Evolutionary conservation across 1,140 invertebrate genomes (phyloP).

Genomic region (Heliconius hermathena): DNA sequence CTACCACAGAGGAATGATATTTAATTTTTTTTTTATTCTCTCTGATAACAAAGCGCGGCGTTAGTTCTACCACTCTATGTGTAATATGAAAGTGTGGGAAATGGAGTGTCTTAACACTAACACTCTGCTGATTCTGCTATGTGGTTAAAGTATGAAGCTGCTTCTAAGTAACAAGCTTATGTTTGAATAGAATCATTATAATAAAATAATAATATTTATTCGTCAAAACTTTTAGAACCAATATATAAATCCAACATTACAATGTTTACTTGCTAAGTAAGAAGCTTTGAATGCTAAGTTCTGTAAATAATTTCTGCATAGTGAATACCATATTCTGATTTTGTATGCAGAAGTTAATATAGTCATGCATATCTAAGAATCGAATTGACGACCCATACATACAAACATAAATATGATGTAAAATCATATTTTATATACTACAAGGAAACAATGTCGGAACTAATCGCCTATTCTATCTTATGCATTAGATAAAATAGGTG

Average conservation of each 20-base stretch:
- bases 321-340: neutral
- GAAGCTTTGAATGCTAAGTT: slow-evolving; percentile 2
- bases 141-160: no score
- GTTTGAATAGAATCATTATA: neutral
- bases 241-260: neutral
- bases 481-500: no score
- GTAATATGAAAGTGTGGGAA: no score
- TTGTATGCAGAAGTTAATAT: neutral
- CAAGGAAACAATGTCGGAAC: neutral
- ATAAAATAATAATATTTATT: neutral
- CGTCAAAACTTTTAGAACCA: neutral
- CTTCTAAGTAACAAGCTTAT: neutral
- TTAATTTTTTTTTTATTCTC: no score
- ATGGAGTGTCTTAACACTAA: no score
- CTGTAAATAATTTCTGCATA: neutral
- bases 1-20: no score
- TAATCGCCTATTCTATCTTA: neutral
- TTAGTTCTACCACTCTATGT: no score
- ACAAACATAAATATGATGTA: neutral
- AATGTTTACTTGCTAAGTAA: neutral
- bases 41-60: no score
- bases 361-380: neutral
- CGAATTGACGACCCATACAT: neutral
- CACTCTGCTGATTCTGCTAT: no score
- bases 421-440: neutral